Conservation (phyloP, 2,888 invertebrate species). For the Thumatha senex region DNA sequence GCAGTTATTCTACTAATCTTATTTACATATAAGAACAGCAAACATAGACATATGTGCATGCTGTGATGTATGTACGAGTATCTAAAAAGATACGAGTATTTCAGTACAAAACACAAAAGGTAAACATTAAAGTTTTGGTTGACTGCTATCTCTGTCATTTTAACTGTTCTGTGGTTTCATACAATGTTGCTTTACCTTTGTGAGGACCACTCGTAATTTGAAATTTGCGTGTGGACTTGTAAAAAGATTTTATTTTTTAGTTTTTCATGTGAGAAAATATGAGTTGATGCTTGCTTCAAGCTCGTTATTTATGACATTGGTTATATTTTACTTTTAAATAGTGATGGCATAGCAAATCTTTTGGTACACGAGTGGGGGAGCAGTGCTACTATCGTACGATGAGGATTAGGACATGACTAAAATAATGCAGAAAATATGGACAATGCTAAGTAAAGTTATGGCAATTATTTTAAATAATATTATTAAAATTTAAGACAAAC, state of each 20-base stretch:
- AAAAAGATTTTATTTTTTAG: slow-evolving; percentile 36
- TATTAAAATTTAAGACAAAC: no score
- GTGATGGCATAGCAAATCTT: no score
- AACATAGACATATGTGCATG: slow-evolving; percentile 15
- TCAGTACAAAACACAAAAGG: slow-evolving; percentile 29
- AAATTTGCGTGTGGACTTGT: slow-evolving; percentile 51
- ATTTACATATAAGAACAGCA: slow-evolving; percentile 16
- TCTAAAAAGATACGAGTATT: slow-evolving; percentile 24
- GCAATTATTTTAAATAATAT: no score
- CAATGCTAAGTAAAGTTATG: no score
- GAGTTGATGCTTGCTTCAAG: slow-evolving; percentile 36
- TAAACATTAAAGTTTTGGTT: slow-evolving; percentile 39
- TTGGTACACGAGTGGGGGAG: no score
- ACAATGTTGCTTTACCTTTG: slow-evolving; percentile 40
- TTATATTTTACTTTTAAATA: no score
- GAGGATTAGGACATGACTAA: no score
- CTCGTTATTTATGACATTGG: no score
- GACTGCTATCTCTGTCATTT: slow-evolving; percentile 43
- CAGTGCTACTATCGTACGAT: no score
- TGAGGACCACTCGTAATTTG: slow-evolving; percentile 46
- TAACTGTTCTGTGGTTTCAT: slow-evolving; percentile 41
- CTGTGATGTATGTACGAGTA: slow-evolving; percentile 27
- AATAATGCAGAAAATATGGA: no score
- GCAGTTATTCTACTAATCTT: slow-evolving; percentile 1
- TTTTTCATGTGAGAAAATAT: slow-evolving; percentile 26